phyloP scores from a whole-genome alignment of 64 coral and sea anemone genomes.

The Pocillopora damicornis region DNA sequence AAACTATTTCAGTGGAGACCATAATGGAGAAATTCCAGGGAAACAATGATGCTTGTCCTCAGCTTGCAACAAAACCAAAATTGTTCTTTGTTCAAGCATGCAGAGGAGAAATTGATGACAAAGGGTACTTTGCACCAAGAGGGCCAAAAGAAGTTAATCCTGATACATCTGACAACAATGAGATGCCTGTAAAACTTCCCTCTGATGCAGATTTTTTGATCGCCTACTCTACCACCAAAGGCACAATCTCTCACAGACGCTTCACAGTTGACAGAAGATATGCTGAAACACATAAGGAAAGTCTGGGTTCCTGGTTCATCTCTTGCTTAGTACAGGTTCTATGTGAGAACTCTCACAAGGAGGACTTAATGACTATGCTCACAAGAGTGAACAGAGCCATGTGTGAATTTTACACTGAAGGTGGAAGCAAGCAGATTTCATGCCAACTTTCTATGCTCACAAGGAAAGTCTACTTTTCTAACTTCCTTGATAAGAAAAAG shows the following conservation, averaged over 20 bases:
- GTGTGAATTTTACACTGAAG: constrained; percentile 50
- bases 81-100: constrained; percentile 87
- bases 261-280: not conserved
- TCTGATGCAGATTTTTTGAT: constrained; percentile 84
- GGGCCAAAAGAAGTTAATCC: constrained; percentile 12
- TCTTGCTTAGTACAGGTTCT: constrained; percentile 65
- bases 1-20: constrained; percentile 56
- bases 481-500: constrained; percentile 6
- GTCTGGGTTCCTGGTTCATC: constrained; percentile 82
- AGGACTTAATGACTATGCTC: constrained; percentile 83
- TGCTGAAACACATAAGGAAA: not conserved
- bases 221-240: constrained; percentile 84
- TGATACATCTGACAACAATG: constrained; percentile 20
- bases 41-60: constrained; percentile 32
- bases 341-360: constrained; percentile 44
- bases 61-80: constrained; percentile 73
- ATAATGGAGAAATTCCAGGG: constrained; percentile 70
- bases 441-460: constrained; percentile 89
- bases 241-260: constrained; percentile 53
- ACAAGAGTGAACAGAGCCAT: constrained; percentile 86
- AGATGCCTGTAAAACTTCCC: constrained; percentile 77
- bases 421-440: constrained; percentile 66
- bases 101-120: constrained; percentile 65
- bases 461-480: constrained; percentile 75
- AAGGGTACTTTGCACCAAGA: constrained; percentile 43